These are phyloP conservation scores for Labia minor DNA, from an alignment of 2,888 invertebrate genomes.

Conservation along the genomic window DNA sequence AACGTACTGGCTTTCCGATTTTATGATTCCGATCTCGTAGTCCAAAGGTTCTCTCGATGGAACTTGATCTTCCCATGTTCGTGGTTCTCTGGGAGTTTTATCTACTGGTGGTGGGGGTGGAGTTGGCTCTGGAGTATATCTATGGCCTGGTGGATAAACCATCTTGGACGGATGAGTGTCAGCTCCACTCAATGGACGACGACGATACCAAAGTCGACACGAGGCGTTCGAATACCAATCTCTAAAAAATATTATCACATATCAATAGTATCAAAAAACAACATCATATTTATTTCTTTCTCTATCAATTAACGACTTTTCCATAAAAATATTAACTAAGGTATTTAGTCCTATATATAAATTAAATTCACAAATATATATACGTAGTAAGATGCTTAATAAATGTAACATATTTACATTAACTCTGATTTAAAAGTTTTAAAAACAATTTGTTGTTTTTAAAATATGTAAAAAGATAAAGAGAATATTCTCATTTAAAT, in stretches of 20 bases:
- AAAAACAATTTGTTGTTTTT: no score
- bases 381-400: no score
- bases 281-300: no score
- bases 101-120: constrained; percentile 48
- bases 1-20: constrained; percentile 78
- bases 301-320: no score
- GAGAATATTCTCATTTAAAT: no score
- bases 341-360: no score
- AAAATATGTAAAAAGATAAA: no score
- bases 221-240: constrained; percentile 86
- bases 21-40: constrained; percentile 68
- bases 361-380: no score
- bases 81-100: constrained; percentile 38
- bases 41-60: constrained; percentile 70
- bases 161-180: constrained; percentile 86
- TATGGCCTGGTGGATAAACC: constrained; percentile 81
- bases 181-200: constrained; percentile 70
- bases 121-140: constrained; percentile 64
- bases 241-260: constrained; percentile 37
- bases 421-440: no score
- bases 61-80: constrained; percentile 57
- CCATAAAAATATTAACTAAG: no score
- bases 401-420: no score
- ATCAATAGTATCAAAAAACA: no score
- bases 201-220: constrained; percentile 75